Base-by-base conservation (phyloP, 2,113 vertebrate species). In the Pseudolaguvia tuberculata region DNA sequence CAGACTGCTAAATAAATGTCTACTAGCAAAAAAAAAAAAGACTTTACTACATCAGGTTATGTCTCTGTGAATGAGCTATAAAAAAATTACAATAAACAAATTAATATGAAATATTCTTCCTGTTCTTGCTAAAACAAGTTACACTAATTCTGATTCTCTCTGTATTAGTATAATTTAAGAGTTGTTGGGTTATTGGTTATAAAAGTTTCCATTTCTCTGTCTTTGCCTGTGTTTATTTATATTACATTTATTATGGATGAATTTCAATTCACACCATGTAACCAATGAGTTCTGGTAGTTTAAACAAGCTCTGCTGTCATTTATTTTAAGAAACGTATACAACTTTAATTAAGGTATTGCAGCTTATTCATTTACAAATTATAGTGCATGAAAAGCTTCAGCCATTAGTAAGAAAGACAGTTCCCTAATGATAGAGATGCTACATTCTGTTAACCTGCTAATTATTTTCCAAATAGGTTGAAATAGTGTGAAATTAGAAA, bases 391-490 rank as follows among this genome's bases (percentile, higher is more conserved):
- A n/a, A 69, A 69, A 35, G 12, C 45, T 10, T 69, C 29, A 25
- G 20, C 35, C 53, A 42, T 57, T 23, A 20, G 18, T 18, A 71
- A 45, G 52, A 8, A 31, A 42, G 3, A 21, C 8, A 17, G 20
- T 71, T 45, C 25, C n/a, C 5, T 56, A 71, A 56, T 71, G 31
- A 25, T 15, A 18, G 51, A 56, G n/a, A 71, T 1, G 5, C 29
- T 57, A 39, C 35, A 25, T 57, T 57, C n/a, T 71, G 52, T 71
- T 55, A 7, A 45, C 52, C 31, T 71, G 52, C 53, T 45, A 71
- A 71, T 71, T 71, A 10, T 71, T 56, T 57, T 57, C 18, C 52
- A 42, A 57, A 45, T 71, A 9, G 51, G 21, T 57, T 56, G 10
- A 42, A 57, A 57, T 29, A 10, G 8, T 71, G 14, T 71, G 52